A percentile compares a stretch with the other conserved stretches of the same genome.
phyloP scores from a whole-genome alignment of 2,888 invertebrate genomes.

The Criorhina ranunculi region DNA sequence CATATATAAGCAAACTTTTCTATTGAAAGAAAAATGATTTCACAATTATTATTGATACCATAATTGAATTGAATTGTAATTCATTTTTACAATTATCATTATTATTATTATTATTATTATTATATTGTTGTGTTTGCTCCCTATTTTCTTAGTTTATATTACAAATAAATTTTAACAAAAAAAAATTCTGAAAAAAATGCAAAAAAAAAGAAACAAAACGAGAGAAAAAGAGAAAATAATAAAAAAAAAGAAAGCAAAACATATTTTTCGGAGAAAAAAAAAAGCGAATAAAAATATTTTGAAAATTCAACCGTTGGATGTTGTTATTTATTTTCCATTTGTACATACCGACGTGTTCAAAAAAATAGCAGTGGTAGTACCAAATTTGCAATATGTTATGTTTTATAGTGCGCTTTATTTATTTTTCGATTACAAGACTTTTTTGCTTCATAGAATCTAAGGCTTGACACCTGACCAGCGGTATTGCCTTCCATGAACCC shows the following conservation, averaged over 20 bases:
- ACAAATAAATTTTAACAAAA: constrained; percentile 68
- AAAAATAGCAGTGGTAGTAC: too few species aligned
- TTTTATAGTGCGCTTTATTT: too few species aligned
- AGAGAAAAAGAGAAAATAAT: constrained; percentile 24
- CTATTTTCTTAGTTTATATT: constrained; percentile 74
- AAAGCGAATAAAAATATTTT: constrained; percentile 74
- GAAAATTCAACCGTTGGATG: constrained; percentile 52
- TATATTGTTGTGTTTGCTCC: constrained; percentile 75
- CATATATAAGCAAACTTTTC: neutral
- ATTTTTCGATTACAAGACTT: too few species aligned
- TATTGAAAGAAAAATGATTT: constrained; percentile 17
- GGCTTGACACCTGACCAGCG: too few species aligned
- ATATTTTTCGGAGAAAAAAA: constrained; percentile 73
- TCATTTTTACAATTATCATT: constrained; percentile 59
- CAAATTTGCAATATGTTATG: too few species aligned
- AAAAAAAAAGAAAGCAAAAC: constrained; percentile 37
- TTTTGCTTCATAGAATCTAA: too few species aligned
- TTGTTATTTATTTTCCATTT: constrained; percentile 3
- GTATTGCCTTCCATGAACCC: too few species aligned
- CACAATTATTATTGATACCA: constrained; percentile 26
- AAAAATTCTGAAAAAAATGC: constrained; percentile 19
- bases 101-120: constrained; percentile 62
- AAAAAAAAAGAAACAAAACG: constrained; percentile 35
- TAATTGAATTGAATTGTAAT: constrained; percentile 50
- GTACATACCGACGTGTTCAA: too few species aligned